Evolutionary conservation across 2,113 vertebrate species (phyloP).

Genomic region (Orientallactaga bullata): DNA sequence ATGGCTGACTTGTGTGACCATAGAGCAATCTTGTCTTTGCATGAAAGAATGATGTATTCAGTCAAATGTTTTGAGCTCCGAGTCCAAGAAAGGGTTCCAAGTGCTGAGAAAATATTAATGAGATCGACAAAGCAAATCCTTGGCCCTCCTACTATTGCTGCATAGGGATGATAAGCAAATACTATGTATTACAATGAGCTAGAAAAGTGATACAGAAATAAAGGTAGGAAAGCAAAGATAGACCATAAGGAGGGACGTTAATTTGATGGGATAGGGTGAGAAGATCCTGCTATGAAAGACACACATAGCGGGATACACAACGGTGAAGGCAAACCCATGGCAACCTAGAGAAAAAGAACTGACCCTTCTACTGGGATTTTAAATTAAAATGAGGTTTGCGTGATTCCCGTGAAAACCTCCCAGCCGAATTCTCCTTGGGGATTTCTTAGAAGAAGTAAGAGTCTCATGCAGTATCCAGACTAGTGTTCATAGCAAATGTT

Average conservation of each 20-base stretch:
- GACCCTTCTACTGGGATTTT: not conserved
- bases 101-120: not conserved
- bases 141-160: not conserved
- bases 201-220: not conserved
- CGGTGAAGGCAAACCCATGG: not conserved
- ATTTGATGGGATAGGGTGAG: not conserved
- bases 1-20: not conserved
- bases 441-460: not conserved
- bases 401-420: not conserved
- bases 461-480: not conserved
- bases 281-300: not conserved
- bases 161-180: not conserved
- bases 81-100: not conserved
- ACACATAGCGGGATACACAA: not conserved
- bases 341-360: not conserved
- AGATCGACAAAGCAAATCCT: not conserved
- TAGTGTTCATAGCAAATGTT: not conserved
- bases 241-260: not conserved
- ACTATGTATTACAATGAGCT: not conserved
- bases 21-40: not conserved
- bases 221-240: not conserved
- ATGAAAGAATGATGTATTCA: conserved; percentile 6
- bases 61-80: not conserved
- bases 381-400: not conserved
- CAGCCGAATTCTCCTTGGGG: not conserved